Evolutionary conservation across 2,888 invertebrate species (phyloP).

Genomic region (Malachius bipustulatus): DNA sequence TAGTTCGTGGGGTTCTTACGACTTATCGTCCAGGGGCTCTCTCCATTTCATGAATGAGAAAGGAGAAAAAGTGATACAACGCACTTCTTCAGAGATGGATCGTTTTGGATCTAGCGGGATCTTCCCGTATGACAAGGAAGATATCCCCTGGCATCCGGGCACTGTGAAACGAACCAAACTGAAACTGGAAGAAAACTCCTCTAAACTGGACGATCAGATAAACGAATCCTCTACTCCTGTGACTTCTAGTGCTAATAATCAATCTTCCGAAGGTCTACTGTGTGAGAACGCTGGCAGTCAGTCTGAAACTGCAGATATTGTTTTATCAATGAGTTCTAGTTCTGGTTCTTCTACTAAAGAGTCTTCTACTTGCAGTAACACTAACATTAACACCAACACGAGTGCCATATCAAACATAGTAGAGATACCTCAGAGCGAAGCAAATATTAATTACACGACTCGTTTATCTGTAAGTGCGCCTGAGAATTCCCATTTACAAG

Average conservation of each 20-base stretch:
- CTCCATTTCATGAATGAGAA: slow-evolving; percentile 31
- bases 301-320: slow-evolving; percentile 27
- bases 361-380: slow-evolving; percentile 20
- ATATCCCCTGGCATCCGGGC: slow-evolving; percentile 54
- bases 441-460: slow-evolving; percentile 18
- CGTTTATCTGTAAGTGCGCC: slow-evolving; percentile 52
- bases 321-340: too few relatives aligned
- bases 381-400: slow-evolving; percentile 28
- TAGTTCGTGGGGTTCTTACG: slow-evolving; percentile 62
- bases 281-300: slow-evolving; percentile 23
- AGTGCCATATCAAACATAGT: slow-evolving; percentile 51
- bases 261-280: slow-evolving; percentile 32
- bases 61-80: slow-evolving; percentile 24
- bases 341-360: too few relatives aligned
- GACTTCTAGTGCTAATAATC: slow-evolving; percentile 22
- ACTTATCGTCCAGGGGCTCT: slow-evolving; percentile 40
- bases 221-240: slow-evolving; percentile 6
- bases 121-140: slow-evolving; percentile 46
- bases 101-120: slow-evolving; percentile 37
- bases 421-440: slow-evolving; percentile 35
- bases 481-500: slow-evolving; percentile 40
- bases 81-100: slow-evolving; percentile 21
- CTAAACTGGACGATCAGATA: slow-evolving; percentile 19
- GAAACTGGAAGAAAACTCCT: slow-evolving; percentile 49
- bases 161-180: slow-evolving; percentile 60